Percentiles rank a stretch among this genome's conserved stretches.
Conservation (phyloP, 1,140 invertebrate species). For the Phymorhynchus buccinoides region DNA sequence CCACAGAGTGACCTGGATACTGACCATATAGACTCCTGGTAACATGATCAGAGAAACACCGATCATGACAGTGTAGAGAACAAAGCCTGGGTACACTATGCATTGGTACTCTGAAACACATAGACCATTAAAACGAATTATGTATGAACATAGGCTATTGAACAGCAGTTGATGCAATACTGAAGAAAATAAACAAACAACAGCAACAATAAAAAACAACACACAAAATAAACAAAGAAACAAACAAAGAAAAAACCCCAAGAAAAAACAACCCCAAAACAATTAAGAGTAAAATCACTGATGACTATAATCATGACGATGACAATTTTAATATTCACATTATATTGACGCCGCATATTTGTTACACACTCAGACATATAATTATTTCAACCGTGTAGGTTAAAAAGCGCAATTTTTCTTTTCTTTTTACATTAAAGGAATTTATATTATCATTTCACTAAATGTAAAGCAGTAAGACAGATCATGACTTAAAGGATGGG, state of each 20-base stretch:
- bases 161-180: background rate
- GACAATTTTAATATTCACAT: too few relatives aligned
- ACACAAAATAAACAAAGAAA: background rate
- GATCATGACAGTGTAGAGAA: constrained; percentile 63
- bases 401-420: too few relatives aligned
- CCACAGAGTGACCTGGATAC: too few relatives aligned
- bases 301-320: too few relatives aligned
- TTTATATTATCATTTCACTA: too few relatives aligned
- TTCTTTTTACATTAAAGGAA: too few relatives aligned
- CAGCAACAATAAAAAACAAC: background rate
- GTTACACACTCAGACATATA: too few relatives aligned
- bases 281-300: background rate
- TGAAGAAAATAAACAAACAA: background rate
- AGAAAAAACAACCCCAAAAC: background rate
- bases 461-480: too few relatives aligned
- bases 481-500: too few relatives aligned
- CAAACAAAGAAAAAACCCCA: background rate
- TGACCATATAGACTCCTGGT: constrained; percentile 62
- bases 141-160: background rate
- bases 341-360: too few relatives aligned
- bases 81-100: constrained; percentile 62
- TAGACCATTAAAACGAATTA: background rate
- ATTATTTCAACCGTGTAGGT: too few relatives aligned
- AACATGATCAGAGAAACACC: constrained; percentile 60
- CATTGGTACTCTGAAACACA: constrained; percentile 36